A percentile compares a stretch with the other conserved stretches of the same genome.
Evolutionary conservation across 1,140 invertebrate genomes (phyloP).

Genomic region (Ladona fulva): DNA sequence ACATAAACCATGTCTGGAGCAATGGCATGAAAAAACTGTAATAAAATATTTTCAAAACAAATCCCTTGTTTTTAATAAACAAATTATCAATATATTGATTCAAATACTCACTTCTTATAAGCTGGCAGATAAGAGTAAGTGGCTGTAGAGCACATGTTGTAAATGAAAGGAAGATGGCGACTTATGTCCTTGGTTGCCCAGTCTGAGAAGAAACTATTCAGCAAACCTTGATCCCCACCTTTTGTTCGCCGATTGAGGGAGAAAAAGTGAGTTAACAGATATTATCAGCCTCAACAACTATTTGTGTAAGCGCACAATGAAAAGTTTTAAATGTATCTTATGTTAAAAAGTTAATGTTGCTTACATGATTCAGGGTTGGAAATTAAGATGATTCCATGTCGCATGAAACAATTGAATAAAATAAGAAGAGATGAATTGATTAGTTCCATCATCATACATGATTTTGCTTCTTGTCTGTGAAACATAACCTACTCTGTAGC

Average conservation of each 20-base stretch:
- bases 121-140: conserved; percentile 96
- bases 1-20: too few relatives aligned
- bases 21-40: too few relatives aligned
- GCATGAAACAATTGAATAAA: not conserved
- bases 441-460: too few relatives aligned
- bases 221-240: conserved; percentile 87
- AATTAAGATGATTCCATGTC: not conserved
- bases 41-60: too few relatives aligned
- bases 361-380: not conserved
- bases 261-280: too few relatives aligned
- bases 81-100: too few relatives aligned
- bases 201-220: conserved; percentile 88
- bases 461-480: too few relatives aligned
- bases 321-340: not conserved
- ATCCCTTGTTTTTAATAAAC: too few relatives aligned
- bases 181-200: conserved; percentile 87
- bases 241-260: not conserved
- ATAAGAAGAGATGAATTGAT: not conserved
- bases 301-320: not conserved
- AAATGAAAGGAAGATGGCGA: conserved; percentile 92
- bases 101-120: conserved; percentile 80
- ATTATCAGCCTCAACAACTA: too few relatives aligned
- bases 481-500: too few relatives aligned
- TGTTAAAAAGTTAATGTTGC: conserved; percentile 15
- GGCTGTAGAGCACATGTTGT: conserved; percentile 92